Percentiles rank a stretch among this genome's conserved stretches.
Conservation (phyloP, 2,797 vertebrate species). For the Pygocentrus nattereri region DNA sequence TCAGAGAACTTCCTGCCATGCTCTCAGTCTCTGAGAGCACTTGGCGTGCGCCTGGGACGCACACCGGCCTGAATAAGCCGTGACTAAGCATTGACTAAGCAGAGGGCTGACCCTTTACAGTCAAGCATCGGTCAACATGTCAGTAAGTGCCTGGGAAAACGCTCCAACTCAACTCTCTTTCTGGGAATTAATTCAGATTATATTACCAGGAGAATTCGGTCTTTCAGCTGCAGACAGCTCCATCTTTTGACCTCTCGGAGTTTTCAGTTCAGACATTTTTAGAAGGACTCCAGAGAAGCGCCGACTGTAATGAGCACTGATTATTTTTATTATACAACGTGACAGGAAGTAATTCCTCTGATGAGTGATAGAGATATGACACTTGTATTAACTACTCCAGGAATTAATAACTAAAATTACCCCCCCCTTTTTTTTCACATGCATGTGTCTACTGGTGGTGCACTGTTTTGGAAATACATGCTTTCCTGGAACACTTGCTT, state of each 20-base stretch:
- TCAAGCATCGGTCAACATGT: slow-evolving; percentile 35
- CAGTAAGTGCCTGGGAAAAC: slow-evolving; percentile 34
- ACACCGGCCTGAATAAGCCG: slow-evolving; percentile 30
- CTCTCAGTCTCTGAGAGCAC: background rate
- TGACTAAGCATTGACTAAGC: slow-evolving; percentile 46
- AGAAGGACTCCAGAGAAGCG: background rate
- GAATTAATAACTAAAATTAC: slow-evolving; percentile 5
- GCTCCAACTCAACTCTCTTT: slow-evolving; percentile 35
- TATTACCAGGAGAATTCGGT: slow-evolving; percentile 16
- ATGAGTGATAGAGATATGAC: background rate
- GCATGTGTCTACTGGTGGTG: background rate
- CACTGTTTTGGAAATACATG: slow-evolving; percentile 11
- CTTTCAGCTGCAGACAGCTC: slow-evolving; percentile 8
- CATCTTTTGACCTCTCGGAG: background rate
- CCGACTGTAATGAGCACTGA: background rate
- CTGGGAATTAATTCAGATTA: slow-evolving; percentile 41
- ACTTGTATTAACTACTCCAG: background rate
- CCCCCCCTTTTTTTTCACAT: background rate
- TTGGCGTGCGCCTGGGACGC: slow-evolving; percentile 19
- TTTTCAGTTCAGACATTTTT: background rate
- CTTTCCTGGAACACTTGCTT: slow-evolving; percentile 1
- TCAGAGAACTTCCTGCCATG: background rate
- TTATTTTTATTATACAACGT: background rate
- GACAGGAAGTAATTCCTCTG: background rate
- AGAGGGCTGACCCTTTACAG: slow-evolving; percentile 25